Evolutionary conservation across 2,888 invertebrate species (phyloP).

Genomic region (Cryptocephalus moraei): DNA sequence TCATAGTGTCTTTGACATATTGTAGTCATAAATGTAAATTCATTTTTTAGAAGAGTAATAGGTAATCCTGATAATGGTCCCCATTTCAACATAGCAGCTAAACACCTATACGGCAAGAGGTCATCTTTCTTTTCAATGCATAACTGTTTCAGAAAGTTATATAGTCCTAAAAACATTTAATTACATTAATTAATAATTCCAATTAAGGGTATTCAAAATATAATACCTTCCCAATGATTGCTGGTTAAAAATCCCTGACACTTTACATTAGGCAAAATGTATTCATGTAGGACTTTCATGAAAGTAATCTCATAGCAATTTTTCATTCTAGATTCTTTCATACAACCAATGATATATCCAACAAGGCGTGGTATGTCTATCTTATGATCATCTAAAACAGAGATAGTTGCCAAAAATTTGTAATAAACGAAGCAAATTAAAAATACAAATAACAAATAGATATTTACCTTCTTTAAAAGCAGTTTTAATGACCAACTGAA

Average conservation of each 20-base stretch:
- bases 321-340: slow-evolving; percentile 22
- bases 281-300: slow-evolving; percentile 44
- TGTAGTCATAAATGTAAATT: slow-evolving; percentile 26
- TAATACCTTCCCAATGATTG: slow-evolving; percentile 48
- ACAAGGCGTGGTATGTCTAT: slow-evolving; percentile 17
- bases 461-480: slow-evolving; percentile 17
- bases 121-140: slow-evolving; percentile 9
- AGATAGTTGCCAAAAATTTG: too few species aligned
- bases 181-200: neutral
- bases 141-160: slow-evolving; percentile 13
- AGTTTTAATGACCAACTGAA: slow-evolving; percentile 15
- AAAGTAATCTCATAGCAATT: slow-evolving; percentile 42
- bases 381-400: slow-evolving; percentile 11
- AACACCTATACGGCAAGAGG: slow-evolving; percentile 19
- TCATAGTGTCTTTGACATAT: slow-evolving; percentile 20
- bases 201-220: slow-evolving; percentile 11
- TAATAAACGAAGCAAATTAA: too few species aligned
- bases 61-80: slow-evolving; percentile 27
- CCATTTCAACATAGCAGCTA: slow-evolving; percentile 24
- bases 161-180: slow-evolving; percentile 13
- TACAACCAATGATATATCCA: slow-evolving; percentile 20
- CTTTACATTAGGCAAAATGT: slow-evolving; percentile 43
- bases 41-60: slow-evolving; percentile 20
- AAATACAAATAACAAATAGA: slow-evolving; percentile 1
- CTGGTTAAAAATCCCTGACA: slow-evolving; percentile 43